Evolutionary conservation across 2,113 vertebrate genomes (phyloP).

Genomic region (Scalopus aquaticus): DNA sequence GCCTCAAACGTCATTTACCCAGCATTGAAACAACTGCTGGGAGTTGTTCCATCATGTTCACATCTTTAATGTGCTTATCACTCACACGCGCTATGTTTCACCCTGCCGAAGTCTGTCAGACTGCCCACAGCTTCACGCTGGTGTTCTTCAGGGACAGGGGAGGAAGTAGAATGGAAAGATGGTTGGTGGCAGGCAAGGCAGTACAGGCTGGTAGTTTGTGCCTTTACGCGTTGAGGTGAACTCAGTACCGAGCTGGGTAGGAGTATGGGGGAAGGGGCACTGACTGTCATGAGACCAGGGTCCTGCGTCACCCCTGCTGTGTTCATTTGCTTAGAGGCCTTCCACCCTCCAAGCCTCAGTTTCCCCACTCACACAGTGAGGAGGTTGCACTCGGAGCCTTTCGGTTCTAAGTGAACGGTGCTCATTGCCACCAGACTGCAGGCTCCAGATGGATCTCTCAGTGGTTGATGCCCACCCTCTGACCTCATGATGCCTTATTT

Average conservation of each 20-base stretch:
- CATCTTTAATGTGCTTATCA: slow-evolving; percentile 64
- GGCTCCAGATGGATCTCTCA: background rate
- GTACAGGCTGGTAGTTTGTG: background rate
- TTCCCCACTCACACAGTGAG: background rate
- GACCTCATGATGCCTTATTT: background rate
- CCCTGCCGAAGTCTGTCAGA: slow-evolving; percentile 26
- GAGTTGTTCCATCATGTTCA: slow-evolving; percentile 73
- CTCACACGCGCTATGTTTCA: slow-evolving; percentile 38
- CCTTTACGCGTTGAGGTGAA: slow-evolving; percentile 10
- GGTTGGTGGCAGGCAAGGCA: background rate
- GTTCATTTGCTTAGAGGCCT: background rate
- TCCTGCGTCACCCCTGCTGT: background rate
- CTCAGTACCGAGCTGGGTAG: background rate
- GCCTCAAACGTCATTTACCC: slow-evolving; percentile 67
- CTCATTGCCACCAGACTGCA: background rate
- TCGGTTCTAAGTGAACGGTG: background rate
- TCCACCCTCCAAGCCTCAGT: background rate
- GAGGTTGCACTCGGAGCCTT: background rate
- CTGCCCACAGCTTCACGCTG: background rate
- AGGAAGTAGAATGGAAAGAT: slow-evolving; percentile 41
- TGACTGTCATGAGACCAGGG: background rate
- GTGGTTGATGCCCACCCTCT: background rate
- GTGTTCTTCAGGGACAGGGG: background rate
- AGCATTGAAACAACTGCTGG: slow-evolving; percentile 59
- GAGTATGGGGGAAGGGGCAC: background rate